Conservation (phyloP, 2,113 vertebrate species). For the Pygoscelis adeliae region DNA sequence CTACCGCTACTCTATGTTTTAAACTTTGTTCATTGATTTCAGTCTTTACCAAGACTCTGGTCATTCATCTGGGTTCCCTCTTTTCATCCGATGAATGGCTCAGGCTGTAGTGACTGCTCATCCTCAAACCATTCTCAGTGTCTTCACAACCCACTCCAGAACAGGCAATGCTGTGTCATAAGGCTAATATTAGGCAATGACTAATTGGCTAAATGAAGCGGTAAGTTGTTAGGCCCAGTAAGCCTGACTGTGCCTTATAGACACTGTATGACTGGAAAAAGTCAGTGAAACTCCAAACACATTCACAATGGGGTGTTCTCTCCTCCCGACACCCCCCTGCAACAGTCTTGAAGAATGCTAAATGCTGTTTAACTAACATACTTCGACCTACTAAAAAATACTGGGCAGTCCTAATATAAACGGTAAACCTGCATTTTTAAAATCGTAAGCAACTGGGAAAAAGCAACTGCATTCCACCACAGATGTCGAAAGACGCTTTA, state of each 20-base stretch:
- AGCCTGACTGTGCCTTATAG: neutral
- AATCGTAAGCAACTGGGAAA: neutral
- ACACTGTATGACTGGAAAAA: neutral
- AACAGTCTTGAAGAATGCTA: rapidly evolving
- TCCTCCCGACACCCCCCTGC: rapidly evolving
- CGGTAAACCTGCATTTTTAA: neutral
- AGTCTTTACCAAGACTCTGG: neutral
- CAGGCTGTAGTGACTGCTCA: rapidly evolving
- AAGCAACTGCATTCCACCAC: neutral
- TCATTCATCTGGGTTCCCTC: neutral
- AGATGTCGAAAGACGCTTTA: rapidly evolving
- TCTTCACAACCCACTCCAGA: neutral
- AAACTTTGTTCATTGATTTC: neutral
- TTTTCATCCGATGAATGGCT: rapidly evolving
- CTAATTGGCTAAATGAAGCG: neutral
- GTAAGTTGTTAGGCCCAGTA: neutral
- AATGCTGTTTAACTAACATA: neutral
- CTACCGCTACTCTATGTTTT: neutral
- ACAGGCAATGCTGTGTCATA: rapidly evolving
- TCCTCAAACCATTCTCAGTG: neutral
- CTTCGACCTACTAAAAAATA: neutral
- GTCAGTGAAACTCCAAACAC: neutral
- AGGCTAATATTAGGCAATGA: neutral
- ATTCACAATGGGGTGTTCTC: rapidly evolving
- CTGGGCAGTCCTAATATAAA: neutral